phyloP scores from a whole-genome alignment of 2,888 invertebrate genomes.

The Drosophila dives region DNA sequence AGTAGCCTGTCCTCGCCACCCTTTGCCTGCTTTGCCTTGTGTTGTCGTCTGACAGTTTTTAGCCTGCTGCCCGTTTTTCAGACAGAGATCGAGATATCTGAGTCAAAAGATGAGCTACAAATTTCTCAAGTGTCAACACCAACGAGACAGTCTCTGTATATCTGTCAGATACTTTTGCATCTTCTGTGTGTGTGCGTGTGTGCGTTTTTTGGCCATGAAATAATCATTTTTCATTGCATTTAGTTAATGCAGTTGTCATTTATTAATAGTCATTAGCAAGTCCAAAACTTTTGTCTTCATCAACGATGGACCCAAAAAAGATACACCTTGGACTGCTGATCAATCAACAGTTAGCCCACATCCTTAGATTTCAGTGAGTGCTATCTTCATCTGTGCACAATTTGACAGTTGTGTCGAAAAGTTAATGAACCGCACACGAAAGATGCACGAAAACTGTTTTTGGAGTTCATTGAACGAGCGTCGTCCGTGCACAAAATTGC shows the following conservation, averaged over 20 bases:
- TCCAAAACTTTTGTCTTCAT: conserved; percentile 41
- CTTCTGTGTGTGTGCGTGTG: conserved; percentile 4
- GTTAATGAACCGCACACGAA: conserved; percentile 61
- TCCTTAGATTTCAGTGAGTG: background rate
- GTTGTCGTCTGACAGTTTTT: conserved; percentile 1
- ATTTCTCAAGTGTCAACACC: conserved; percentile 85
- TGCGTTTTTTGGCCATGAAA: conserved; percentile 67
- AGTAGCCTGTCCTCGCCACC: conserved; percentile 54
- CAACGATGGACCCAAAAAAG: conserved; percentile 45
- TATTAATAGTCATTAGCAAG: conserved; percentile 73
- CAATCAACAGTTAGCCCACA: conserved; percentile 74
- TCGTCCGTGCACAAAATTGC: conserved; percentile 71
- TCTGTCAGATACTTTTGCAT: conserved; percentile 52
- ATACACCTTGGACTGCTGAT: conserved; percentile 52
- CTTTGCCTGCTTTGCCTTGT: background rate
- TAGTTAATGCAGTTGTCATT: conserved; percentile 72
- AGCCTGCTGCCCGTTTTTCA: conserved; percentile 47
- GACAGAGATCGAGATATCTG: conserved; percentile 69
- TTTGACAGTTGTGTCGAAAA: conserved; percentile 71
- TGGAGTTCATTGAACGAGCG: conserved; percentile 69
- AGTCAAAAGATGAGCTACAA: conserved; percentile 83
- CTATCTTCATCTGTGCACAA: conserved; percentile 42
- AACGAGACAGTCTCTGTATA: conserved; percentile 51
- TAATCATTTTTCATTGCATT: conserved; percentile 74
- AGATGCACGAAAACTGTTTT: background rate